Conservation (phyloP, 2,888 invertebrate genomes). For the Papilio gigon region DNA sequence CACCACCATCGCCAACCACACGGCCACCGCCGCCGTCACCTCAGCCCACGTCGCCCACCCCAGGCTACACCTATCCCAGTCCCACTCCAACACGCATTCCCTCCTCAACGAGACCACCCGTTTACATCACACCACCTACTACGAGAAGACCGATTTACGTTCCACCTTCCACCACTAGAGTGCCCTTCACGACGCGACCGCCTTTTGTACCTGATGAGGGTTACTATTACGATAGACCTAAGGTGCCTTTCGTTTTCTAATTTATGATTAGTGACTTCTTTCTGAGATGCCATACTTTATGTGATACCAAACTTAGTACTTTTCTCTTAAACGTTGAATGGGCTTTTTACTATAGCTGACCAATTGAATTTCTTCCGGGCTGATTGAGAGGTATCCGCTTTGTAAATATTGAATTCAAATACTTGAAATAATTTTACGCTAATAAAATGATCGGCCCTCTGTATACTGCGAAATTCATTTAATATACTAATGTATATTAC, state of each 20-base stretch:
- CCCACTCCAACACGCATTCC: slow-evolving; percentile 48
- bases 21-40: slow-evolving; percentile 42
- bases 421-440: not conserved
- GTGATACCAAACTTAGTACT: slow-evolving; percentile 73
- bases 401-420: slow-evolving; percentile 30
- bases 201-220: slow-evolving; percentile 70
- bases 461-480: slow-evolving; percentile 35
- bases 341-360: slow-evolving; percentile 40
- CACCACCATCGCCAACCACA: slow-evolving; percentile 45
- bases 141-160: slow-evolving; percentile 51
- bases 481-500: slow-evolving; percentile 50
- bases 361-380: slow-evolving; percentile 21
- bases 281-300: slow-evolving; percentile 60
- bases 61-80: slow-evolving; percentile 43
- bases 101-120: slow-evolving; percentile 48
- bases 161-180: slow-evolving; percentile 45
- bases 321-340: slow-evolving; percentile 42
- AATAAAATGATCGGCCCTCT: slow-evolving; percentile 6
- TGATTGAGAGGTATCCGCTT: slow-evolving; percentile 7
- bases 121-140: slow-evolving; percentile 51
- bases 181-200: slow-evolving; percentile 59
- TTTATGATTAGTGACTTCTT: slow-evolving; percentile 47
- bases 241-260: slow-evolving; percentile 74
- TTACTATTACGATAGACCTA: slow-evolving; percentile 75
- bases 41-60: slow-evolving; percentile 44